These are phyloP conservation scores for Synanthedon andrenaeformis DNA, from an alignment of 2,888 invertebrate species.

Conservation along the genomic window DNA sequence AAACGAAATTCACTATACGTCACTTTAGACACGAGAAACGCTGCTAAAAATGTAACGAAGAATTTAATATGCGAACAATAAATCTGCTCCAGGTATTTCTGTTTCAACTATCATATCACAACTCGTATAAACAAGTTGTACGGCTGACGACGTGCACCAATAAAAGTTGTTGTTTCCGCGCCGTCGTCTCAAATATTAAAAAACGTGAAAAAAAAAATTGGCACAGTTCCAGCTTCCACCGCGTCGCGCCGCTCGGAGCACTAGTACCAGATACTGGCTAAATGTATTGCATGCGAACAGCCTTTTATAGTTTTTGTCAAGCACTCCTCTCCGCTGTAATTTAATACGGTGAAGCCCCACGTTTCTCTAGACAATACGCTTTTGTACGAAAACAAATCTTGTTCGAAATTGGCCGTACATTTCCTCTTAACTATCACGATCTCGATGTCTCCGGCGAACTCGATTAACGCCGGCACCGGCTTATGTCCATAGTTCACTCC, in stretches of 20 bases:
- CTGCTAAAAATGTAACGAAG: background rate
- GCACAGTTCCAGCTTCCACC: constrained; percentile 33
- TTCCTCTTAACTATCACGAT: constrained; percentile 17
- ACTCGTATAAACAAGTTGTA: background rate
- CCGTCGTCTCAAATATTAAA: constrained; percentile 24
- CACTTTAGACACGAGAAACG: background rate
- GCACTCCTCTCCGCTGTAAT: constrained; percentile 26
- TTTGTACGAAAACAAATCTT: constrained; percentile 36
- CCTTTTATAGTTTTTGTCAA: constrained; percentile 43
- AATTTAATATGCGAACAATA: background rate
- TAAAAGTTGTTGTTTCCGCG: constrained; percentile 32
- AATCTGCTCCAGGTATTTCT: background rate
- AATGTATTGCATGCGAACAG: constrained; percentile 41
- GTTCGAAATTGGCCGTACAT: constrained; percentile 28
- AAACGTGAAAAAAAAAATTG: constrained; percentile 43
- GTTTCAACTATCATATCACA: background rate
- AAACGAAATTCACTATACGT: background rate
- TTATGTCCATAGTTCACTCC: constrained; percentile 14
- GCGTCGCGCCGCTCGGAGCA: constrained; percentile 19
- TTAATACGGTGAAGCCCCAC: constrained; percentile 28
- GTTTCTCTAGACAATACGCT: constrained; percentile 28
- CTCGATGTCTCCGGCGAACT: constrained; percentile 10
- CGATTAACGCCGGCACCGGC: constrained; percentile 24
- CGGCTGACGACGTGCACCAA: constrained; percentile 23
- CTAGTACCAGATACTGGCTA: constrained; percentile 23